phyloP scores from a whole-genome alignment of 92 coral and sea anemone genomes.

The Palythoa caribaeorum region DNA sequence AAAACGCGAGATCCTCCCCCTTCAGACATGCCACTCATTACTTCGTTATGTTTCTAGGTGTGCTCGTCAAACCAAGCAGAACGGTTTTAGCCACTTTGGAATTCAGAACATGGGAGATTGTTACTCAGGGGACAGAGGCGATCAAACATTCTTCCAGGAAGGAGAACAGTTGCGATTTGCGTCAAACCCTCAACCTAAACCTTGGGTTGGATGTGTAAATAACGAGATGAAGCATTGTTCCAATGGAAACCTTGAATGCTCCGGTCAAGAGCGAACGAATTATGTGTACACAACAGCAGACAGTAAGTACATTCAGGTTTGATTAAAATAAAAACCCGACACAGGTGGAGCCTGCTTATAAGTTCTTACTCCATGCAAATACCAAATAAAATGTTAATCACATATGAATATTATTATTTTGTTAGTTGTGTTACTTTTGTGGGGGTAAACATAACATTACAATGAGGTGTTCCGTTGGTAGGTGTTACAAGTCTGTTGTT shows the following conservation, averaged over 20 bases:
- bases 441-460: too few species aligned
- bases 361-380: neutral
- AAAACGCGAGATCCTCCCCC: neutral
- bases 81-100: constrained; percentile 86
- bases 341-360: neutral
- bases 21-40: neutral
- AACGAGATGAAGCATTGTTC: constrained; percentile 79
- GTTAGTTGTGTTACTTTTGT: too few species aligned
- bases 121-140: constrained; percentile 88
- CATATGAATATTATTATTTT: too few species aligned
- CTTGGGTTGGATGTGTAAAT: constrained; percentile 95
- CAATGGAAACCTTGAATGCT: constrained; percentile 83
- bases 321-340: neutral
- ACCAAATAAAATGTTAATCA: neutral
- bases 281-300: constrained; percentile 85
- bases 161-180: constrained; percentile 91
- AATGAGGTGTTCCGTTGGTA: too few species aligned
- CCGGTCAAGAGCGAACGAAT: constrained; percentile 93
- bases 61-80: constrained; percentile 87
- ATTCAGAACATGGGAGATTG: constrained; percentile 95
- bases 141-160: constrained; percentile 82
- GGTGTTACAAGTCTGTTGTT: too few species aligned
- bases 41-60: constrained; percentile 63
- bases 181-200: constrained; percentile 84
- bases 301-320: constrained; percentile 61